A percentile compares a stretch with the other conserved stretches of the same genome.
Evolutionary conservation across 2,113 vertebrate species (phyloP).

Genomic region (Piliocolobus tephrosceles): DNA sequence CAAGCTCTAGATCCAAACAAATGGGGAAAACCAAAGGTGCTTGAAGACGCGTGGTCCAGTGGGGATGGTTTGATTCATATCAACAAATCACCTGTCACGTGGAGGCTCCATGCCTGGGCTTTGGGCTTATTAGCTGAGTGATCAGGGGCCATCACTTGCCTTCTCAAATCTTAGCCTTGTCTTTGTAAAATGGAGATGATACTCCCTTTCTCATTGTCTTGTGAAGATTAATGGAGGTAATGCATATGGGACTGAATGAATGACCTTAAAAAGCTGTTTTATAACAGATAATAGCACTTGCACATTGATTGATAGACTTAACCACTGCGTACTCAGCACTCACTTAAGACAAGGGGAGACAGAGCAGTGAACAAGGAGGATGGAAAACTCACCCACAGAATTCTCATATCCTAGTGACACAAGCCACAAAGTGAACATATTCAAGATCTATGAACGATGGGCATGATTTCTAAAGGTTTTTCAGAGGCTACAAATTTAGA

Average conservation of each 20-base stretch:
- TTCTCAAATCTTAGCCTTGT: neutral
- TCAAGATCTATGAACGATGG: neutral
- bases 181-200: neutral
- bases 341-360: neutral
- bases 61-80: no score
- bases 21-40: accelerated
- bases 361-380: no score
- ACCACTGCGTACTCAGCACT: accelerated
- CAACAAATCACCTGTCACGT: accelerated
- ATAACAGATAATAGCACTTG: accelerated
- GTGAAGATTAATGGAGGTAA: neutral
- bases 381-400: accelerated
- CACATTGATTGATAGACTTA: neutral
- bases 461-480: accelerated
- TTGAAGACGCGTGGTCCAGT: accelerated
- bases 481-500: neutral
- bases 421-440: neutral
- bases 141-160: accelerated
- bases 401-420: neutral
- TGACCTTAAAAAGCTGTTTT: neutral
- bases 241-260: accelerated
- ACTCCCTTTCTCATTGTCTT: neutral
- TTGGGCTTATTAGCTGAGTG: neutral
- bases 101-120: neutral
- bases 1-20: neutral